These are phyloP conservation scores for Choloepus didactylus DNA, from an alignment of 2,797 vertebrate species.

Conservation along the genomic window DNA sequence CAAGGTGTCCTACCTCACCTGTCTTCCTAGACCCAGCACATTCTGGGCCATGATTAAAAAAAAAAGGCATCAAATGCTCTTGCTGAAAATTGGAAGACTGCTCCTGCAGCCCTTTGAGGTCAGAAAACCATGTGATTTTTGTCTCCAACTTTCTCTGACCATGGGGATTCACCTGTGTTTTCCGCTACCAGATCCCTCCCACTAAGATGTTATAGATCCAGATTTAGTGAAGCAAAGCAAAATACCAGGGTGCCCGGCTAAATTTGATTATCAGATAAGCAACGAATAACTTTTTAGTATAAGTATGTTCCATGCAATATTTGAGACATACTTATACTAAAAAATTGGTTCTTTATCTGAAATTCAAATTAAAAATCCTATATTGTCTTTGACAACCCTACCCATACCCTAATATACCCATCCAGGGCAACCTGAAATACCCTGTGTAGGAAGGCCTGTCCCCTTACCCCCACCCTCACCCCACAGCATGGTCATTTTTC, in stretches of 20 bases:
- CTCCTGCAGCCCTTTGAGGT: neutral
- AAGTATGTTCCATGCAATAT: neutral
- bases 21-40: neutral
- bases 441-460: neutral
- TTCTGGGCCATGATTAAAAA: neutral
- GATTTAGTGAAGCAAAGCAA: neutral
- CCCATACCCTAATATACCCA: neutral
- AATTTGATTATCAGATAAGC: slow-evolving; percentile 21
- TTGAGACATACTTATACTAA: neutral
- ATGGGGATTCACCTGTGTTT: neutral
- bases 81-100: neutral
- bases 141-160: neutral
- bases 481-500: neutral
- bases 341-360: slow-evolving; percentile 1
- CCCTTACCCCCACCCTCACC: neutral
- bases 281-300: neutral
- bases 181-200: neutral
- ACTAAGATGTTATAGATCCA: slow-evolving; percentile 6
- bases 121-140: neutral
- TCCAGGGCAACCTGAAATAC: neutral
- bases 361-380: neutral
- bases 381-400: slow-evolving; percentile 8
- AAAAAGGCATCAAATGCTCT: neutral
- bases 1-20: neutral
- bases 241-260: neutral